A percentile compares a stretch with the other conserved stretches of the same genome.
phyloP scores from a whole-genome alignment of 2,797 vertebrate species.

The Vultur gryphus region DNA sequence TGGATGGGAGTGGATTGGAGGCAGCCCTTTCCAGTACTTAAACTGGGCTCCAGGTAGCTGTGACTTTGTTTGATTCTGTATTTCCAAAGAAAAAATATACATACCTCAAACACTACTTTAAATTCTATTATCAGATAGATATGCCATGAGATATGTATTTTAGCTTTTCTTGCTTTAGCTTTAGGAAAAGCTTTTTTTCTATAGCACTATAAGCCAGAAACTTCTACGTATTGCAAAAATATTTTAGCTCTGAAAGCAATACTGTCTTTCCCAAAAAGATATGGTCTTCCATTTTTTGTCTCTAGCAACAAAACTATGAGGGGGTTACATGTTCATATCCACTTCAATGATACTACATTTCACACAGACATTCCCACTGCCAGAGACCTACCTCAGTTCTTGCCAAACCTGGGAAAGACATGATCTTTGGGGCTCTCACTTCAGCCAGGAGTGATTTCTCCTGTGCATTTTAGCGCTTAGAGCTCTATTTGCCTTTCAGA shows the following conservation, averaged over 20 bases:
- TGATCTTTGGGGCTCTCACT: not conserved
- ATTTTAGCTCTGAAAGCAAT: not conserved
- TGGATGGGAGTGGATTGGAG: constrained; percentile 90
- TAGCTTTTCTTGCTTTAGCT: not conserved
- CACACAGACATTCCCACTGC: not conserved
- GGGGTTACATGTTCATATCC: not conserved
- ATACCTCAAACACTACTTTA: not conserved
- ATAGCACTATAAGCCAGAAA: not conserved
- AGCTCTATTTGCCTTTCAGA: not conserved
- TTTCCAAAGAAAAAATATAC: not conserved
- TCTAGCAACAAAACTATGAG: not conserved
- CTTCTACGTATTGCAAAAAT: not conserved
- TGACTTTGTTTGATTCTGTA: not conserved
- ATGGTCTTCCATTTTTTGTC: not conserved
- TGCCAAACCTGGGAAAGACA: not conserved
- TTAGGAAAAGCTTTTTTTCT: not conserved
- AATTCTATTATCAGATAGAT: not conserved
- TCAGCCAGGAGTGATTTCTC: not conserved
- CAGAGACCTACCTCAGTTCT: not conserved
- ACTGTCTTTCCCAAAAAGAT: not conserved
- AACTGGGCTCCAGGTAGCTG: constrained; percentile 92
- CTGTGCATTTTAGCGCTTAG: not conserved
- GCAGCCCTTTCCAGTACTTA: constrained; percentile 87
- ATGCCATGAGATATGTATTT: not conserved
- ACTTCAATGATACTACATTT: not conserved